phyloP scores from a whole-genome alignment of 2,797 vertebrate genomes.

The Microcaecilia unicolor region DNA sequence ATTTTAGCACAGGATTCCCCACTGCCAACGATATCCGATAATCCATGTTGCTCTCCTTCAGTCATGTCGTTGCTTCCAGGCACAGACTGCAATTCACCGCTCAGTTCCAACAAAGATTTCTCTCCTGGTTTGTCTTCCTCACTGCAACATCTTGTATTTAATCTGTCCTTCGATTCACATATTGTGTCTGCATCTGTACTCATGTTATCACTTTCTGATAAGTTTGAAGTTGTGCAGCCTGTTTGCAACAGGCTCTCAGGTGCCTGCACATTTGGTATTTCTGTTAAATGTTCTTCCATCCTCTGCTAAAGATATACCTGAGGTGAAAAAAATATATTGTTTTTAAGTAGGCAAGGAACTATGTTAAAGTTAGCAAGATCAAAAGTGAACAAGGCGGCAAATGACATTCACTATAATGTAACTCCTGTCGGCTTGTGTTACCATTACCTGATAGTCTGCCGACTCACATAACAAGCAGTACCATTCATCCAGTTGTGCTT shows the following conservation, averaged over 20 bases:
- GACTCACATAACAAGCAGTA: too few relatives aligned
- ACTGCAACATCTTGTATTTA: slow-evolving; percentile 2
- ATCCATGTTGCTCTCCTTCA: slow-evolving; percentile 4
- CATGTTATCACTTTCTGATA: not conserved
- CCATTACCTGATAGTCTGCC: too few relatives aligned
- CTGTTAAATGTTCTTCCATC: slow-evolving; percentile 29
- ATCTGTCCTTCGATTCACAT: slow-evolving; percentile 17
- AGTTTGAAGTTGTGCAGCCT: slow-evolving; percentile 1
- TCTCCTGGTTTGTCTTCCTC: slow-evolving; percentile 11
- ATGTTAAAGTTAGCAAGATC: too few relatives aligned
- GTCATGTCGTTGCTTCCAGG: too few relatives aligned
- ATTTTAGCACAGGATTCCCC: slow-evolving; percentile 2
- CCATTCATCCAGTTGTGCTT: too few relatives aligned
- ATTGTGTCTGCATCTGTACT: slow-evolving; percentile 7
- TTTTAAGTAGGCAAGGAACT: too few relatives aligned
- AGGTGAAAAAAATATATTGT: too few relatives aligned
- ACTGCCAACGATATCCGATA: slow-evolving; percentile 8
- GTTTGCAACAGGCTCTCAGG: slow-evolving; percentile 1
- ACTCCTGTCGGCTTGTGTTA: too few relatives aligned
- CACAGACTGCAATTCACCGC: slow-evolving; percentile 4
- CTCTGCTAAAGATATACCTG: too few relatives aligned
- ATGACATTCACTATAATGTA: too few relatives aligned
- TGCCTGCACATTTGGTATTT: slow-evolving; percentile 32
- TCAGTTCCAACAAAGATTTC: slow-evolving; percentile 7
- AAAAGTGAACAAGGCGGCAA: too few relatives aligned